Evolutionary conservation across 2,888 invertebrate species (phyloP), one percentile per base, ranked within the genome.

Genomic region (Trichopria drosophilae): DNA sequence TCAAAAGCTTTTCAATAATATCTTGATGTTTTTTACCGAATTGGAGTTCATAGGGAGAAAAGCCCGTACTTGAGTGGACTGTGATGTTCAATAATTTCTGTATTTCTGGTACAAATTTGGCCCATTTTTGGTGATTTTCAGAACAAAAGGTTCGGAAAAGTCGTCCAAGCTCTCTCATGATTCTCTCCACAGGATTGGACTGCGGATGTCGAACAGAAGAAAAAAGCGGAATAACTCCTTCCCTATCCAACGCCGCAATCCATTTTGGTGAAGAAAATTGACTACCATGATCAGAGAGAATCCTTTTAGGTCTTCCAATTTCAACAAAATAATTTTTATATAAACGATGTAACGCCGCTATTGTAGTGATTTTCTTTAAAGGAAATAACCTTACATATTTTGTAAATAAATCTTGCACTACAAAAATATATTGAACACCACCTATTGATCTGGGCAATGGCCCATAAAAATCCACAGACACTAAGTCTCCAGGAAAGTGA

Each of bases 391-490:
- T 46, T 1, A 55, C 51, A 7, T 31, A 40, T 26, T 57, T 57
- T 0, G 52, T 37, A 13, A 55, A 57, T 0, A 40, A 26, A n/a
- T 57, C 50, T 2, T 58, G 12, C n/a, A 53, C 34, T 1, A 53
- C 51, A 12, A 53, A 52, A n/a, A 59, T 51, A 32, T 55, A 59
- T 15, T 54, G 50, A 3, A 45, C 41, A 6, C 54, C 50, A 3
- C 55, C 53, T 19, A 20, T 31, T 1, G 43, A 42, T 1, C 6
- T 26, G 2, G 53, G 57, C 0, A 57, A 18, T 9, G 59, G 57
- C 1, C 51, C 59, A 48, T 57, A 59, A 31, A 45, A 59, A 50
- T 59, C 57, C 1, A 55, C 40, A 0, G 53, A 48, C 2, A 57
- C 31, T 1, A 57, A 15, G 2, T 59, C 55, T 9, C 37, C 35